Base-by-base conservation (phyloP, 1,140 invertebrate genomes). In the Achatina immaculata region DNA sequence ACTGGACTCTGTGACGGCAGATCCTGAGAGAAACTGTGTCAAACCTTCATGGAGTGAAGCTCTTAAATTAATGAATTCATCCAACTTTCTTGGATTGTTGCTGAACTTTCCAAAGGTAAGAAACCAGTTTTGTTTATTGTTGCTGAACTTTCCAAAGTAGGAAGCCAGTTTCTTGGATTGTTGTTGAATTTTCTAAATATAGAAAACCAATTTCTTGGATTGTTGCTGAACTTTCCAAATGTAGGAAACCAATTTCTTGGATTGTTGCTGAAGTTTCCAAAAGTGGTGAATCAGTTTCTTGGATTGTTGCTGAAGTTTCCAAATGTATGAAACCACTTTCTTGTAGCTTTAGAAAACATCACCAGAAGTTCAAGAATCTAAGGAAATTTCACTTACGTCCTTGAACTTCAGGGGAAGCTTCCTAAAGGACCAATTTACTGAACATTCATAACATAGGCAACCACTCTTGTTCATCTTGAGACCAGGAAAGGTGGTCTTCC, bases 31-130 rank as follows among this genome's bases (percentile, higher is more conserved):
- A 9, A 93, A 95, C 0, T 97, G 95, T 91, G 73, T 85, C 42
- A 98, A 97, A 90, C 97, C 97, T 34, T 98, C 97, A 0, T 99
- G 98, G 97, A 93, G 94, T 4, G 98, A 99, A 90, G 97, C 97
- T 0, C 91, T 98, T n/a, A 98, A 98, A 93, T 95, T 99, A 93
- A 99, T 99, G 97, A 95, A 96, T 0, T 96, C 95, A 85, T 95
- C 96, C 34, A 97, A 96, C 14, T 99, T 99, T 89, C 92, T 99
- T n/a, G 92, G 96, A 1, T 95, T 96, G 89, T 92, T 99, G 24
- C 96, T 99, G 92, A 97, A 96, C 88, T 99, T 98, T 91, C 97
- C 97, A 0, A 99, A 99, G 87, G 90, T 91, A 75, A 80, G 82
- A 3, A 21, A 1, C 42, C 38, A 14, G 19, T 31, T 48, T 43